Evolutionary conservation across 2,888 invertebrate species (phyloP).

Genomic region (Megamerina dolium): DNA sequence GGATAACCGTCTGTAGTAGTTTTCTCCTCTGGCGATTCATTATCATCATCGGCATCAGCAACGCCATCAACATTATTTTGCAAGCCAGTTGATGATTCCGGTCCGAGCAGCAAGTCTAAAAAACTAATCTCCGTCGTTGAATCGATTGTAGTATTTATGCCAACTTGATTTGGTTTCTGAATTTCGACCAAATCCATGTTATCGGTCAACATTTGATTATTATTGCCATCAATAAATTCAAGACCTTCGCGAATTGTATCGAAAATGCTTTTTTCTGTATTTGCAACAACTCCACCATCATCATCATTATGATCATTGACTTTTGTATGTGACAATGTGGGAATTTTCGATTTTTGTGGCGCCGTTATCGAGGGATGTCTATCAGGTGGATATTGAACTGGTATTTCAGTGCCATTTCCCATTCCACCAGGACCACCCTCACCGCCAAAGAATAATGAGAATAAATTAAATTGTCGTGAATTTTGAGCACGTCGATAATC

Average conservation of each 20-base stretch:
- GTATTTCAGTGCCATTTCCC: constrained; percentile 24
- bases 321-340: too few relatives aligned
- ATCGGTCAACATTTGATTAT: constrained; percentile 36
- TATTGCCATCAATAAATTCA: constrained; percentile 45
- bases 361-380: constrained; percentile 30
- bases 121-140: constrained; percentile 36
- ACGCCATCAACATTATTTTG: constrained; percentile 7
- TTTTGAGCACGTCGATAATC: constrained; percentile 37
- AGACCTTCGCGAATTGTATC: constrained; percentile 44
- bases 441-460: constrained; percentile 43
- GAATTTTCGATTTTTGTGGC: too few relatives aligned
- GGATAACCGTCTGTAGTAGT: constrained; percentile 25
- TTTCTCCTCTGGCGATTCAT: constrained; percentile 18
- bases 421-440: constrained; percentile 28
- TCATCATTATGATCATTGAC: neutral
- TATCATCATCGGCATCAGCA: constrained; percentile 10
- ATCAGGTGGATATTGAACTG: constrained; percentile 36
- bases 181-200: constrained; percentile 28
- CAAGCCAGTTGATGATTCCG: constrained; percentile 17
- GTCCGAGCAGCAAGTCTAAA: constrained; percentile 36
- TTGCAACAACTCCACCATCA: constrained; percentile 10
- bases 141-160: constrained; percentile 5
- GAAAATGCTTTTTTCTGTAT: constrained; percentile 42
- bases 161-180: constrained; percentile 9
- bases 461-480: constrained; percentile 44